phyloP scores from a whole-genome alignment of 2,797 vertebrate species.

The Brotula barbata region DNA sequence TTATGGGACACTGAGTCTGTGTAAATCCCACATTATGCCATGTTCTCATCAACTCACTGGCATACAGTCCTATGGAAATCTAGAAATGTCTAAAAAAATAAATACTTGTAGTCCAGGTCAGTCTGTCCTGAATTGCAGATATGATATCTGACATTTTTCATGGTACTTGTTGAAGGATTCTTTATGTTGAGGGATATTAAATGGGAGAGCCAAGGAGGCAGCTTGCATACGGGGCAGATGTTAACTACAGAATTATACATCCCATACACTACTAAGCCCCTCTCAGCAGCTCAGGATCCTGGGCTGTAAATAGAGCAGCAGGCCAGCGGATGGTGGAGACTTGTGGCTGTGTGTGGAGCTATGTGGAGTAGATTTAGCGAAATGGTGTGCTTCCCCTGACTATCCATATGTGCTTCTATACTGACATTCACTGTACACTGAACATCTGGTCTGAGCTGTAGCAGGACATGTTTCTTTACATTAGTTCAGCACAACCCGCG shows the following conservation, averaged over 20 bases:
- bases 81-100: conserved; percentile 22
- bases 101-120: not conserved
- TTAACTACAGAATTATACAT: conserved; percentile 77
- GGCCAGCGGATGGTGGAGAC: conserved; percentile 63
- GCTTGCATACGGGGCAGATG: conserved; percentile 67
- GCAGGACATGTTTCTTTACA: conserved; percentile 1
- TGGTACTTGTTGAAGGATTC: conserved; percentile 28
- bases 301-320: conserved; percentile 75
- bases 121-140: conserved; percentile 10
- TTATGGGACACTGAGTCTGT: conserved; percentile 42
- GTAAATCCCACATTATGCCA: conserved; percentile 60
- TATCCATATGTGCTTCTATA: conserved; percentile 60
- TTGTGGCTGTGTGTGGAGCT: conserved; percentile 45
- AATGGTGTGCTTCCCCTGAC: conserved; percentile 60
- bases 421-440: conserved; percentile 10
- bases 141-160: not conserved
- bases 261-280: conserved; percentile 72
- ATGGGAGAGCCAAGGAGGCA: conserved; percentile 47
- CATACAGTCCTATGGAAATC: conserved; percentile 22
- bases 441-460: conserved; percentile 45
- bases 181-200: conserved; percentile 35
- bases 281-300: conserved; percentile 77
- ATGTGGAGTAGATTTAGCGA: conserved; percentile 64
- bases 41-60: conserved; percentile 32
- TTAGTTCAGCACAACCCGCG: too few relatives aligned